phyloP scores from a whole-genome alignment of 2,888 invertebrate genomes.

The Maniola hyperantus region DNA sequence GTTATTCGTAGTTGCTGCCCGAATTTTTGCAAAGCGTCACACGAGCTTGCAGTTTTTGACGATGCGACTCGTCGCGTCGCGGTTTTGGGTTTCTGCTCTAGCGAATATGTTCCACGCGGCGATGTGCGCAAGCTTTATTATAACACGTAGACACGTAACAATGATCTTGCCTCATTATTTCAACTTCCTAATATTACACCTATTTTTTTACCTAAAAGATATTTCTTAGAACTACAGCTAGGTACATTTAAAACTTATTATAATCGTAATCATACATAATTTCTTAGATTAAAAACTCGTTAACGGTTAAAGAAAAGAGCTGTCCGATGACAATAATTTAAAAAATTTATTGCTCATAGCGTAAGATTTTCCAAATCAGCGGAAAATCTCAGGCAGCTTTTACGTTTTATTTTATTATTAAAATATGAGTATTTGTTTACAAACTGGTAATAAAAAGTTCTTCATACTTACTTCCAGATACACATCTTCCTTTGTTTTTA shows the following conservation, averaged over 20 bases:
- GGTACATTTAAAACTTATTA: conserved; percentile 33
- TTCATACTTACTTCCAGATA: conserved; percentile 22
- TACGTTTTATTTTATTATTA: background rate
- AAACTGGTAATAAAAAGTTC: conserved; percentile 6
- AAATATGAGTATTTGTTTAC: conserved; percentile 13
- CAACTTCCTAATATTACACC: conserved; percentile 61
- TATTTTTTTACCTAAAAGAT: conserved; percentile 52
- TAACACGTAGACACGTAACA: conserved; percentile 54
- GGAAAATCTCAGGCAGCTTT: conserved; percentile 20
- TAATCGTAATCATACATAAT: conserved; percentile 32
- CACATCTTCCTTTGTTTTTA: conserved; percentile 22
- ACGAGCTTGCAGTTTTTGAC: too few relatives aligned
- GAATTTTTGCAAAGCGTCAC: too few relatives aligned
- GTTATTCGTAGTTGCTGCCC: too few relatives aligned
- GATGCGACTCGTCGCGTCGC: too few relatives aligned
- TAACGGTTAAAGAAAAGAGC: conserved; percentile 44
- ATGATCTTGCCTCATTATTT: conserved; percentile 63
- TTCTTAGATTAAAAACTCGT: conserved; percentile 27
- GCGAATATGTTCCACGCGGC: background rate
- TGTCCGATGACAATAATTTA: conserved; percentile 55
- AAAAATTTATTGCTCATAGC: conserved; percentile 28
- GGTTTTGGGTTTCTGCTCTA: too few relatives aligned
- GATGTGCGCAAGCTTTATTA: conserved; percentile 31
- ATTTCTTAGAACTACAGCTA: conserved; percentile 37
- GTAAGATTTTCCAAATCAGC: conserved; percentile 2